Evolutionary conservation across 2,888 invertebrate genomes (phyloP).

Genomic region (Heterodera filipjevi): DNA sequence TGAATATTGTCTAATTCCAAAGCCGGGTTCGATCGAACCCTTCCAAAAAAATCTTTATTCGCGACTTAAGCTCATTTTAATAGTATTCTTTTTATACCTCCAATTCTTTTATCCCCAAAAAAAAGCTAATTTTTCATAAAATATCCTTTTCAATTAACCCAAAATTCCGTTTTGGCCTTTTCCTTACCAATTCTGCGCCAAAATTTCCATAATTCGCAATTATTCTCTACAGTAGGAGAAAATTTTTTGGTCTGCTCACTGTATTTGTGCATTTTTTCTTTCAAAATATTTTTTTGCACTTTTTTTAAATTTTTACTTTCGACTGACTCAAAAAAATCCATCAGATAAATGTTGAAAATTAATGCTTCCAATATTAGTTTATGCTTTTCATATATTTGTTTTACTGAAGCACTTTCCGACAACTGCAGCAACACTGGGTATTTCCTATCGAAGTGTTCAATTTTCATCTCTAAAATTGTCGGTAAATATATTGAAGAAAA

Average conservation of each 20-base stretch:
- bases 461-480: neutral
- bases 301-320: neutral
- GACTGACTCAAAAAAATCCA: neutral
- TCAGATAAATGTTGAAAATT: neutral
- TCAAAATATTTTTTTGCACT: neutral
- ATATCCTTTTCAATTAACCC: too few species aligned
- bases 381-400: neutral
- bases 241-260: neutral
- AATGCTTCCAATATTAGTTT: neutral
- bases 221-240: neutral
- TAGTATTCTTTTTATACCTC: too few species aligned
- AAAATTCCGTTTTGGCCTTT: neutral
- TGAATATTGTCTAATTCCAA: too few species aligned
- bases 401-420: neutral
- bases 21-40: too few species aligned
- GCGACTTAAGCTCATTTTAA: neutral
- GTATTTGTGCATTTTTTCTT: neutral
- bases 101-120: too few species aligned
- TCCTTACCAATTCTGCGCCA: neutral
- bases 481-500: too few species aligned
- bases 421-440: neutral
- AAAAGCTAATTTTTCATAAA: too few species aligned
- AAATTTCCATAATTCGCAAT: neutral
- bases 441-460: neutral
- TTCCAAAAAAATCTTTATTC: too few species aligned